Evolutionary conservation across 2,888 invertebrate species (phyloP).

Genomic region (Drosophila greeni): DNA sequence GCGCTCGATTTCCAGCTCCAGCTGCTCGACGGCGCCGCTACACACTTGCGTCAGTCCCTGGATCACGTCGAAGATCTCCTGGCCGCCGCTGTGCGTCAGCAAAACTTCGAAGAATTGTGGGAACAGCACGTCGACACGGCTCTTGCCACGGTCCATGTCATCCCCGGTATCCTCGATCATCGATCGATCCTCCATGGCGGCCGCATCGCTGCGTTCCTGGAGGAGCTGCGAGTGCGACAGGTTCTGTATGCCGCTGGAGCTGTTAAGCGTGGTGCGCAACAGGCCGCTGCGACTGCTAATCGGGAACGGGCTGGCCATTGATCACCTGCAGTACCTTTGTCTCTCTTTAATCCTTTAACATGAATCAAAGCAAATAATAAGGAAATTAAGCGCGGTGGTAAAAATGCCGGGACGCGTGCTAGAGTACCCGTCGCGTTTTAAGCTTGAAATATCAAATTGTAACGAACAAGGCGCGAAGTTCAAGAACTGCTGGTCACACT

Average conservation of each 20-base stretch:
- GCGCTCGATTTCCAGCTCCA: slow-evolving; percentile 58
- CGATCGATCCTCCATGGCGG: slow-evolving; percentile 53
- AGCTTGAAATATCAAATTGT: not conserved
- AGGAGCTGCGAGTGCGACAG: slow-evolving; percentile 12
- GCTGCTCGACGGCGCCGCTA: slow-evolving; percentile 69
- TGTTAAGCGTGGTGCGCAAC: slow-evolving; percentile 40
- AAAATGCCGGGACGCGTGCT: slow-evolving; percentile 57
- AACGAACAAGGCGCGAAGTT: not conserved
- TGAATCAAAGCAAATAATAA: not conserved
- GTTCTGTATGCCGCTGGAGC: slow-evolving; percentile 21
- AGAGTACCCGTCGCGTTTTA: not conserved
- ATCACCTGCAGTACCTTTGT: not conserved
- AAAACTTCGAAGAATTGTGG: slow-evolving; percentile 77
- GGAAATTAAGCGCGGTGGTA: slow-evolving; percentile 38
- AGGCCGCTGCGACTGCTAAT: slow-evolving; percentile 50
- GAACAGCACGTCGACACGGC: slow-evolving; percentile 74
- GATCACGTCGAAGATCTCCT: slow-evolving; percentile 74
- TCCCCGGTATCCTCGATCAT: slow-evolving; percentile 32
- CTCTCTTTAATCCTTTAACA: not conserved
- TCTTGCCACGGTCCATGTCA: slow-evolving; percentile 54
- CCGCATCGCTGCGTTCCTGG: slow-evolving; percentile 45
- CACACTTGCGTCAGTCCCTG: slow-evolving; percentile 71
- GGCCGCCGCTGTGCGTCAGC: slow-evolving; percentile 72
- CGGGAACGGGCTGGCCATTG: slow-evolving; percentile 54
- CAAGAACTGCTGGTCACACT: not conserved